phyloP scores from a whole-genome alignment of 2,797 vertebrate genomes.

The Ammospiza maritima region DNA sequence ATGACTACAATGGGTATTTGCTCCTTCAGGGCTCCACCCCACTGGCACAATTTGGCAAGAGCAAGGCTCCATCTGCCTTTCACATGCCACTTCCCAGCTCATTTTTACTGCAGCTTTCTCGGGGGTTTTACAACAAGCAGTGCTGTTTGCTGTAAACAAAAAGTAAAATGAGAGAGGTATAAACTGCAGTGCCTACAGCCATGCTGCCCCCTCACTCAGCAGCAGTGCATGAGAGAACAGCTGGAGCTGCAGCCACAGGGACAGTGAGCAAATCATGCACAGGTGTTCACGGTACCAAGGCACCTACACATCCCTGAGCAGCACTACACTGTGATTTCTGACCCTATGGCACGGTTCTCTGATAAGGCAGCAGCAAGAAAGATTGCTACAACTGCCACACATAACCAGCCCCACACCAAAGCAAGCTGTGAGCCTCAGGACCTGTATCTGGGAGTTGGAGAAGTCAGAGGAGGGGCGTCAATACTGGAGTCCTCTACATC shows the following conservation, averaged over 20 bases:
- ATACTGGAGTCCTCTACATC: neutral
- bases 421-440: neutral
- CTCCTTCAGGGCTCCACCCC: neutral
- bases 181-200: neutral
- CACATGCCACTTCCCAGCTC: neutral
- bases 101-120: neutral
- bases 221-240: neutral
- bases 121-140: neutral
- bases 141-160: neutral
- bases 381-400: neutral
- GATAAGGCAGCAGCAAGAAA: neutral
- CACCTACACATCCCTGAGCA: neutral
- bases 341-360: accelerated
- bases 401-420: neutral
- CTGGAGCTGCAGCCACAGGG: neutral
- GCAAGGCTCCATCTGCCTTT: neutral
- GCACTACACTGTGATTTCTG: accelerated
- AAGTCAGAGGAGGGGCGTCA: neutral
- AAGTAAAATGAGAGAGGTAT: neutral
- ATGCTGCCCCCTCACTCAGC: neutral
- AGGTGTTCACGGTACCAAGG: neutral
- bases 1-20: neutral
- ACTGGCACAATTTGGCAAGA: neutral
- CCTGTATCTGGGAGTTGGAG: too few relatives aligned
- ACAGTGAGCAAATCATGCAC: neutral